Percentiles rank a stretch among this genome's conserved stretches.
phyloP scores from a whole-genome alignment of 2,113 vertebrate species.

The Sinocyclocheilus anophthalmus region DNA sequence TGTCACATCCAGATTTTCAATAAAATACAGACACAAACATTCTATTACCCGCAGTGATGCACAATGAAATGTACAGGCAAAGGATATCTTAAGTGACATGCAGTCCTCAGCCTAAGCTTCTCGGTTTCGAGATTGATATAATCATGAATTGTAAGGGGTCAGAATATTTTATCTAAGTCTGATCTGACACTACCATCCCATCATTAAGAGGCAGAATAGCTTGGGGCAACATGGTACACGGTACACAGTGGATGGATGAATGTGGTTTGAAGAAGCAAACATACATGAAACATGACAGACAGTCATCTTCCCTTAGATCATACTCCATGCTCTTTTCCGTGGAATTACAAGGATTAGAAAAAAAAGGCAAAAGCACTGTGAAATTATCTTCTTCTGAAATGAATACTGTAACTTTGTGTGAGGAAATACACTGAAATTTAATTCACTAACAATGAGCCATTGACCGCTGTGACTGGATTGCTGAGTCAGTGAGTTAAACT shows the following conservation, averaged over 20 bases:
- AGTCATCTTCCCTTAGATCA: slow-evolving; percentile 25
- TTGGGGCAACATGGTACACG: not conserved
- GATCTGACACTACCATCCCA: slow-evolving; percentile 21
- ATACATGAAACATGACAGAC: slow-evolving; percentile 21
- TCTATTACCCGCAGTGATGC: not conserved
- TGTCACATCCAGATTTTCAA: slow-evolving; percentile 8
- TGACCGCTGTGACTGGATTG: not conserved
- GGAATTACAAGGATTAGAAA: not conserved
- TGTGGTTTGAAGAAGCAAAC: slow-evolving; percentile 18
- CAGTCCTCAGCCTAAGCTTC: not conserved
- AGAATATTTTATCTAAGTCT: slow-evolving; percentile 33
- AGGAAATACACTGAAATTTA: not conserved
- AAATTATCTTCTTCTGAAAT: not conserved
- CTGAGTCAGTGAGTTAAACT: not conserved
- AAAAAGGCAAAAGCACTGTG: no score
- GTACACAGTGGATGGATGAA: slow-evolving; percentile 13
- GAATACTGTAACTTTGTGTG: not conserved
- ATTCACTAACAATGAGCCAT: no score
- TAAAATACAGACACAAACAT: slow-evolving; percentile 7
- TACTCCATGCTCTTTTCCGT: not conserved
- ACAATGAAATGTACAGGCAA: not conserved
- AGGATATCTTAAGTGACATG: slow-evolving; percentile 1
- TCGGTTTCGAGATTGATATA: not conserved
- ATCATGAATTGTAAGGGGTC: slow-evolving; percentile 1
- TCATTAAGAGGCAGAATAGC: not conserved